A percentile compares a stretch with the other conserved stretches of the same genome.
phyloP scores from a whole-genome alignment of 2,888 invertebrate genomes.

The Callinectes sapidus region DNA sequence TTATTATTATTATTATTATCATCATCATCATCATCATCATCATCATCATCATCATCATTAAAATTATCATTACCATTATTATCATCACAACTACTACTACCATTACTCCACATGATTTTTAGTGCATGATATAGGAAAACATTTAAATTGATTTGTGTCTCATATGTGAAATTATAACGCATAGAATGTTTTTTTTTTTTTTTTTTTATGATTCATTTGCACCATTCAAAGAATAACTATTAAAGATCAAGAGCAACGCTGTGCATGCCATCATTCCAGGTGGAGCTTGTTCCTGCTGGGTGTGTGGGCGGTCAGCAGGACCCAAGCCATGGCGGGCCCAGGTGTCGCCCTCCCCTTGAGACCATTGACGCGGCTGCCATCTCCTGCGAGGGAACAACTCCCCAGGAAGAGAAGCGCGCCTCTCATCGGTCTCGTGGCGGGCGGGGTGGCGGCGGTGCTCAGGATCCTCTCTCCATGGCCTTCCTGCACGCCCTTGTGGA shows the following conservation, averaged over 20 bases:
- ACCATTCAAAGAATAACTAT: not conserved
- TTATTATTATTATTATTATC: not conserved
- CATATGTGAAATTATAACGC: not conserved
- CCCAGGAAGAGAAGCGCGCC: not conserved
- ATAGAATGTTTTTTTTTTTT: not conserved
- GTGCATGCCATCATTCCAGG: not conserved
- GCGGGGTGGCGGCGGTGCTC: conserved; percentile 14
- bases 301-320: conserved; percentile 26
- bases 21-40: not conserved
- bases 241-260: not conserved
- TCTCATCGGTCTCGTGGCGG: conserved; percentile 7
- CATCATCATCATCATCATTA: not conserved
- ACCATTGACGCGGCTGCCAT: conserved; percentile 63
- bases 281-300: not conserved
- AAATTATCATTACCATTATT: not conserved
- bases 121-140: not conserved
- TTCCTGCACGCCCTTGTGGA: conserved; percentile 65
- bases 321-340: not conserved
- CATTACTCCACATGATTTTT: not conserved
- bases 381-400: conserved; percentile 44
- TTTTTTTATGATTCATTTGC: not conserved
- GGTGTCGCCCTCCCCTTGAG: conserved; percentile 46
- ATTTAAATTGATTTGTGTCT: not conserved
- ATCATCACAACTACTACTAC: not conserved
- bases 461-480: conserved; percentile 64